Percentiles rank a stretch among this genome's conserved stretches.
Evolutionary conservation across 1,140 invertebrate genomes (phyloP).

Genomic region (Brachionus paranguensis): DNA sequence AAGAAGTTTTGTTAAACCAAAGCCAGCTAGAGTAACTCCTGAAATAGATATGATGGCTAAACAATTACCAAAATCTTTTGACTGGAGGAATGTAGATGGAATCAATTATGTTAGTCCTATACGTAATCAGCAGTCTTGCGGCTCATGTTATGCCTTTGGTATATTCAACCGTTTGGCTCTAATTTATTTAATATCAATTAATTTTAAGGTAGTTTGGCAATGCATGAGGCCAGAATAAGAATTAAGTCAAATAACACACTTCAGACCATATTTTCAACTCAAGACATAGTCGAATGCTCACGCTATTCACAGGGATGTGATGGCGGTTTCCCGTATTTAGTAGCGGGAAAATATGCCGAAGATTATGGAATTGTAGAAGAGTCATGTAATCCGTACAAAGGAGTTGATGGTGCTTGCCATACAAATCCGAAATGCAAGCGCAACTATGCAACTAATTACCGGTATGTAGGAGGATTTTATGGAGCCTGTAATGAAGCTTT

Average conservation of each 20-base stretch:
- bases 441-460: constrained; percentile 55
- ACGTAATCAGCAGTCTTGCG: constrained; percentile 58
- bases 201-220: constrained; percentile 44
- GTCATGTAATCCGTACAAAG: constrained; percentile 57
- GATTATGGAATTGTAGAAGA: constrained; percentile 59
- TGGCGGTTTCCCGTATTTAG: constrained; percentile 60
- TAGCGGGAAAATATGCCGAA: constrained; percentile 58
- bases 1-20: constrained; percentile 41
- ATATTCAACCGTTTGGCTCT: constrained; percentile 42
- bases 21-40: neutral
- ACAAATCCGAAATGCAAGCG: constrained; percentile 49
- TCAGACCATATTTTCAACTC: constrained; percentile 54
- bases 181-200: too few species aligned
- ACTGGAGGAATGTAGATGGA: constrained; percentile 59
- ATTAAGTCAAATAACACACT: constrained; percentile 56
- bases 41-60: constrained; percentile 39
- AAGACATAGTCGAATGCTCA: constrained; percentile 59
- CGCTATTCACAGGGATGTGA: constrained; percentile 55
- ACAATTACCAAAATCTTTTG: constrained; percentile 56
- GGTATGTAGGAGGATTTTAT: constrained; percentile 55
- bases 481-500: constrained; percentile 55
- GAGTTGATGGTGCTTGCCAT: constrained; percentile 47
- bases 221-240: constrained; percentile 54
- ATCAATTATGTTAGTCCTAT: constrained; percentile 59
- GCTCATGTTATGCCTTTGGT: constrained; percentile 60